phyloP scores from a whole-genome alignment of 1,140 invertebrate species.

The Drosophila insularis region DNA sequence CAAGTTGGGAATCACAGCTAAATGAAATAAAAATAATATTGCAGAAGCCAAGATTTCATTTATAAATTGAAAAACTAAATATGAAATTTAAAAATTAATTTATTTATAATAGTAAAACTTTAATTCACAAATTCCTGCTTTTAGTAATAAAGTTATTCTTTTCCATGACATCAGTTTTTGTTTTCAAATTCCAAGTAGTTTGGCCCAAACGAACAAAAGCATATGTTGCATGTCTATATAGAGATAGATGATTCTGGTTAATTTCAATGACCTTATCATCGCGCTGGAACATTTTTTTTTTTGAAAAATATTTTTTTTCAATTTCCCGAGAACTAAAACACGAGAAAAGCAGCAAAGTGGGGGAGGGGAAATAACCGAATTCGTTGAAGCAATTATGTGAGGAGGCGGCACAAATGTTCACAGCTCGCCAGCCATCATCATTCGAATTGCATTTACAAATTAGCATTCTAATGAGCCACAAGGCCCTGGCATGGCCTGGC shows the following conservation, averaged over 20 bases:
- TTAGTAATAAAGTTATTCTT: no score
- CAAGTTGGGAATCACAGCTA: no score
- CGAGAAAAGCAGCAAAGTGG: neutral
- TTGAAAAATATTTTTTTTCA: conserved; percentile 19
- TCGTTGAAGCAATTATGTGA: conserved; percentile 46
- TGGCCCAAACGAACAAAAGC: neutral
- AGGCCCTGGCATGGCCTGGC: conserved; percentile 52
- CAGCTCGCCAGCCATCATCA: conserved; percentile 38
- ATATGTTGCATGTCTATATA: neutral
- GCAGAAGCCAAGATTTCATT: no score
- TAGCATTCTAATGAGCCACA: conserved; percentile 70
- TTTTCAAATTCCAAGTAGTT: neutral
- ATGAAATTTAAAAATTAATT: no score
- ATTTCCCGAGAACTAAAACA: conserved; percentile 39
- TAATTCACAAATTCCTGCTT: no score
- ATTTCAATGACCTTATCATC: neutral
- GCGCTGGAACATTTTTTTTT: conserved; percentile 11
- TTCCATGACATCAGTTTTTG: no score
- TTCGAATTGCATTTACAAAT: conserved; percentile 72
- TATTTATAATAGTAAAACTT: no score
- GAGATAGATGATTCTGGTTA: neutral
- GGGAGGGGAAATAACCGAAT: conserved; percentile 23
- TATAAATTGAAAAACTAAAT: no score
- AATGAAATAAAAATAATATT: no score
- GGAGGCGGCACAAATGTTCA: conserved; percentile 49